These are phyloP conservation scores for Galaxias olidus DNA, from an alignment of 2,797 vertebrate genomes.

Conservation along the genomic window DNA sequence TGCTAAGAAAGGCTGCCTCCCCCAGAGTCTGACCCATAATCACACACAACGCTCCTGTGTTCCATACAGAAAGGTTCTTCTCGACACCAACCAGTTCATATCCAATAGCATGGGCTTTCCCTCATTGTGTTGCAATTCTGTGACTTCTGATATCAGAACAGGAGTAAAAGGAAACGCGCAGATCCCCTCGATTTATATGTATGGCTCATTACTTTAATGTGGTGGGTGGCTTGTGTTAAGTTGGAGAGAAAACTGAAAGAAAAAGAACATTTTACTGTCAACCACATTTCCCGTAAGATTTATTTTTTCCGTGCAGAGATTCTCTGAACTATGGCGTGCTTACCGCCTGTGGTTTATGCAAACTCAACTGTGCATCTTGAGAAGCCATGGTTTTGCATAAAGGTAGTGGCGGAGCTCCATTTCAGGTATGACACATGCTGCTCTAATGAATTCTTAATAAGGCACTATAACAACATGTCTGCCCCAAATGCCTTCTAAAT, in stretches of 20 bases:
- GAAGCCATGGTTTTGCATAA: background rate
- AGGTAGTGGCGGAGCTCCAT: background rate
- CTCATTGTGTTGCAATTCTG: no score
- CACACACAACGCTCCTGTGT: background rate
- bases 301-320: no score
- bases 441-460: constrained; percentile 58
- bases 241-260: no score
- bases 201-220: background rate
- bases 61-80: constrained; percentile 5
- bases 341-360: no score
- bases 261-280: no score
- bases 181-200: background rate
- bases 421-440: constrained; percentile 26
- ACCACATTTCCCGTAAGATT: no score
- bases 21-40: constrained; percentile 6
- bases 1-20: background rate
- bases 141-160: no score
- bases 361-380: no score
- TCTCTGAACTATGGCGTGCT: no score
- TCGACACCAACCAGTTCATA: constrained; percentile 4
- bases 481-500: constrained; percentile 59
- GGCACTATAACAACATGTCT: constrained; percentile 46
- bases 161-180: no score
- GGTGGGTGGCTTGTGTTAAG: no score
- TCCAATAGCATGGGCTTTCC: background rate